Evolutionary conservation across 2,888 invertebrate genomes (phyloP).

Genomic region (Drosophila helvetica): DNA sequence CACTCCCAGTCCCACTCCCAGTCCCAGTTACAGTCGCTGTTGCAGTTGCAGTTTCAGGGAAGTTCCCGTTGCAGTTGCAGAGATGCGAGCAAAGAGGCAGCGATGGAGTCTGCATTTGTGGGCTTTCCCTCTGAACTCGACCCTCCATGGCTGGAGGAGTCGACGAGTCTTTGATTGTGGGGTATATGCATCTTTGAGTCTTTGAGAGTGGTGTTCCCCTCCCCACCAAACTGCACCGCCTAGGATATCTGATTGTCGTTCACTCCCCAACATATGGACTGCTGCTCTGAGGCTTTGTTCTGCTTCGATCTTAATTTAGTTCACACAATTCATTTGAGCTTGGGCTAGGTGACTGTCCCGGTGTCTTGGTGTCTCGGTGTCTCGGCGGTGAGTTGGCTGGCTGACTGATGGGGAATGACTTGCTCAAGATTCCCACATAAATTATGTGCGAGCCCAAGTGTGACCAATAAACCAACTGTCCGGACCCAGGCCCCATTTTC

Average conservation of each 20-base stretch:
- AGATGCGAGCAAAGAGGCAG: neutral
- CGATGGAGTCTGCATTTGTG: constrained; percentile 61
- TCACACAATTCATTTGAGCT: constrained; percentile 76
- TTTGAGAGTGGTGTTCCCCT: constrained; percentile 2
- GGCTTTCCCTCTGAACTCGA: constrained; percentile 51
- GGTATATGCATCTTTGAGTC: constrained; percentile 2
- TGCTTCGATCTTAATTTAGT: constrained; percentile 63
- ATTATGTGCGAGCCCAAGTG: constrained; percentile 82
- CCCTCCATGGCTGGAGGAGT: neutral
- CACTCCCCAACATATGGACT: constrained; percentile 1
- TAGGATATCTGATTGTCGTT: constrained; percentile 38
- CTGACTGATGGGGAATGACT: constrained; percentile 70
- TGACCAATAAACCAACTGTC: constrained; percentile 82
- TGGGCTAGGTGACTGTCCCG: constrained; percentile 59
- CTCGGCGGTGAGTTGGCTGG: constrained; percentile 51
- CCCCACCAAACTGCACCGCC: constrained; percentile 1
- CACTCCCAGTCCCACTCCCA: constrained; percentile 7
- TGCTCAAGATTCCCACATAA: constrained; percentile 79
- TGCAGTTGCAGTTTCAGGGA: constrained; percentile 7
- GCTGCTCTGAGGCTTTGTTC: constrained; percentile 58
- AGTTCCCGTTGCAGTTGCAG: neutral
- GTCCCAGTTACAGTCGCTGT: constrained; percentile 5
- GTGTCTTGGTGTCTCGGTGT: constrained; percentile 12
- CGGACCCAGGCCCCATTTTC: constrained; percentile 54
- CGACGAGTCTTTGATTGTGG: constrained; percentile 27